Evolutionary conservation across 2,888 invertebrate genomes (phyloP), one percentile per base, ranked within the genome.

Genomic region (Andrena dorsata): DNA sequence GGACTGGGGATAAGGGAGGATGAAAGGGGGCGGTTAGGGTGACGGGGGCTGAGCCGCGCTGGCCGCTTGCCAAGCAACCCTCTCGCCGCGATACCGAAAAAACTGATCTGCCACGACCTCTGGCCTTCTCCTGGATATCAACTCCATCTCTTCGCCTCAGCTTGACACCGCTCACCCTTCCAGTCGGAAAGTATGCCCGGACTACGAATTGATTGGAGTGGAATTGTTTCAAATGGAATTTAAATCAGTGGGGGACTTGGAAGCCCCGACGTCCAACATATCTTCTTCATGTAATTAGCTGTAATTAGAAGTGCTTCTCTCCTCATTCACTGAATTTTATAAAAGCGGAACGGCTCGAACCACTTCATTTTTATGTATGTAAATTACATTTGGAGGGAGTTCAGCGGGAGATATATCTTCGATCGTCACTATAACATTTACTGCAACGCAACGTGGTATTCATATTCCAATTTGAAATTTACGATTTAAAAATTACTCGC

Each of bases 1-100:
- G 71, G 61, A 35, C 28, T 23, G 63, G 20, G 70, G 56, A 56
- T 82, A 60, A 81, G 56, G 49, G 30, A 78, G 74, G 61, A 71
- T 56, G 74, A 74, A 63, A 75, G 75, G 72, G 76, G 41, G 16
- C 23, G 30, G 71, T 51, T 47, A 65, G 65, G 81, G 68, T 81
- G 83, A 77, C 85, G 78, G 84, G 65, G 79, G 84, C 79, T 80
- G 80, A 84, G 87, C 69, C 74, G 82, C 35, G 61, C 71, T 88
- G 88, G 88, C 88, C 63, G 32, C 10, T 26, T 70, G 88, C 88
- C 88, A 88, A 88, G 78, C 88, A 86, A 85, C 79, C 83, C 82
- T 80, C 83, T 77, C 41, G 47, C 53, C 69, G 77, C 79, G 66
- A 49, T 49, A 71, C 35, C 70, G 75, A 88, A 88, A 61, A 86